A percentile compares a stretch with the other conserved stretches of the same genome.
Conservation (phyloP, 2,113 vertebrate species). For the Capricornis sumatraensis region DNA sequence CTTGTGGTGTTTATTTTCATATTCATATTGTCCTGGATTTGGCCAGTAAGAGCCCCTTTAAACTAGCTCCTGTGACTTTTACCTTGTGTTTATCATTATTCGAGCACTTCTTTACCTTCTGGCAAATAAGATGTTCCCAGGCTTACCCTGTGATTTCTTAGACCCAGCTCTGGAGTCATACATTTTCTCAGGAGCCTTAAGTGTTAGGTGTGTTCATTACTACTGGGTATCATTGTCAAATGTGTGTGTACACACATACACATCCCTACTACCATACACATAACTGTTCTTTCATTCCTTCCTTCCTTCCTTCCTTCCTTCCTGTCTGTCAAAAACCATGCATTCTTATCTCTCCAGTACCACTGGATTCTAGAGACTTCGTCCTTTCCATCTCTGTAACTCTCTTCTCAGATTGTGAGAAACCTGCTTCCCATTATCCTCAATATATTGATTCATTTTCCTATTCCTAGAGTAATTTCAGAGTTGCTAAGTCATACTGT, state of each 20-base stretch:
- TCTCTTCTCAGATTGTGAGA: background rate
- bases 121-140: background rate
- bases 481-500: background rate
- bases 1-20: background rate
- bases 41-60: background rate
- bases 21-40: background rate
- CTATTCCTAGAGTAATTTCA: background rate
- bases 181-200: background rate
- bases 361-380: background rate
- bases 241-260: background rate
- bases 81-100: background rate
- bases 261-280: background rate
- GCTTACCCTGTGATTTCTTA: background rate
- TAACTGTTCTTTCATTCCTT: background rate
- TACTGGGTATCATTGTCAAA: background rate
- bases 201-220: background rate
- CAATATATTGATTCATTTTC: background rate
- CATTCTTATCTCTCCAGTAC: background rate
- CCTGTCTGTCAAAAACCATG: background rate
- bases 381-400: background rate
- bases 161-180: background rate
- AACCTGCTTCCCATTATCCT: background rate
- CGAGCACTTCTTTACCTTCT: background rate
- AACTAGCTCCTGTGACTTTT: background rate
- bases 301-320: background rate